Evolutionary conservation across 2,888 invertebrate species (phyloP).

Genomic region (Chironomus tentans): DNA sequence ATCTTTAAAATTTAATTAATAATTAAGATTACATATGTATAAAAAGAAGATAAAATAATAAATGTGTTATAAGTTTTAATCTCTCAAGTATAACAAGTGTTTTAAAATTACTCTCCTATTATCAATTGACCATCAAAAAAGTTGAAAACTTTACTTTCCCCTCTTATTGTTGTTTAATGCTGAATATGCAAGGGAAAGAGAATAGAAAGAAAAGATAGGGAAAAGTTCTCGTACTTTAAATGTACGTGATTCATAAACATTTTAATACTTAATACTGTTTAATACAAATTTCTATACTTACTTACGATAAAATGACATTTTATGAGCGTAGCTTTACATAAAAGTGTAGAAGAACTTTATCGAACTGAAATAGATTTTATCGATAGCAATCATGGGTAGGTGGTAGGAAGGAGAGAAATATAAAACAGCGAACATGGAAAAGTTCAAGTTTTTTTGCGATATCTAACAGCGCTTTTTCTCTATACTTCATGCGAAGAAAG

Average conservation of each 20-base stretch:
- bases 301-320: conserved; percentile 13
- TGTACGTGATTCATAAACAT: conserved; percentile 15
- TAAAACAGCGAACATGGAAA: not conserved
- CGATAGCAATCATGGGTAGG: not conserved
- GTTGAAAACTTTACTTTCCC: not conserved
- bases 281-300: conserved; percentile 1
- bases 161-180: not conserved
- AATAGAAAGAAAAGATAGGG: not conserved
- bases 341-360: conserved; percentile 14
- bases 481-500: not conserved
- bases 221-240: not conserved
- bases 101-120: not conserved
- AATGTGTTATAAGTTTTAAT: too few species aligned
- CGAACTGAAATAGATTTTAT: conserved; percentile 10
- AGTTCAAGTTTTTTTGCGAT: not conserved
- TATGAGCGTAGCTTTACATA: conserved; percentile 1
- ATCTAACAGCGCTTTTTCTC: not conserved
- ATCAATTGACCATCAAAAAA: not conserved
- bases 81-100: too few species aligned
- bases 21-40: too few species aligned
- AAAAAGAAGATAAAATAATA: too few species aligned
- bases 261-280: not conserved
- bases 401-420: not conserved
- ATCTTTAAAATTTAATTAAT: too few species aligned
- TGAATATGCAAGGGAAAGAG: not conserved